A percentile compares a stretch with the other conserved stretches of the same genome.
These are phyloP conservation scores for Nothocercus julius DNA, from an alignment of 2,113 vertebrate genomes.

Conservation along the genomic window DNA sequence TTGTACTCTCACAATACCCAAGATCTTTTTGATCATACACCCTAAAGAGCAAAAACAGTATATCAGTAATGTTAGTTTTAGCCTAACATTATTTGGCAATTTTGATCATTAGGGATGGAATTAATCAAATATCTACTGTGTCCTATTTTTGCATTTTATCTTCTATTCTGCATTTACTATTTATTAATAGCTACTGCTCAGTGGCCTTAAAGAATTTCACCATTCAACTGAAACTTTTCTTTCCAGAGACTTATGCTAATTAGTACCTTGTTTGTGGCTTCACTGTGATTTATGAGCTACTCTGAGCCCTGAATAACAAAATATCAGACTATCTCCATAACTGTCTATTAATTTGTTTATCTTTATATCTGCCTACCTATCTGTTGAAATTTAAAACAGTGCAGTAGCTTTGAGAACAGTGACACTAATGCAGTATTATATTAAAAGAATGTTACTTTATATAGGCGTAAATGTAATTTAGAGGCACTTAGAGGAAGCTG, in stretches of 20 bases:
- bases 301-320: conserved; percentile 65
- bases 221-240: conserved; percentile 74
- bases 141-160: conserved; percentile 59
- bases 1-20: conserved; percentile 59
- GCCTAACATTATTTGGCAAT: conserved; percentile 59
- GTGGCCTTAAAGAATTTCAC: conserved; percentile 67
- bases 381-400: conserved; percentile 78
- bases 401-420: conserved; percentile 78
- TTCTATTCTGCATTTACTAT: conserved; percentile 55
- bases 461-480: conserved; percentile 81
- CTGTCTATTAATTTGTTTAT: conserved; percentile 84
- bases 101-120: conserved; percentile 70
- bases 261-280: conserved; percentile 64
- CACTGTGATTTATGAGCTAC: conserved; percentile 70
- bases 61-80: conserved; percentile 66
- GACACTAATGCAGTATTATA: conserved; percentile 84
- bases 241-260: conserved; percentile 73
- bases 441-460: conserved; percentile 85
- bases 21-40: conserved; percentile 71
- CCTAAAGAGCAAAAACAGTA: conserved; percentile 67
- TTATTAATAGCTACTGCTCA: conserved; percentile 69
- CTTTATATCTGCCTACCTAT: conserved; percentile 78
- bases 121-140: conserved; percentile 65
- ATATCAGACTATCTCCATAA: conserved; percentile 71
- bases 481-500: conserved; percentile 82